Conservation (phyloP, 2,888 invertebrate genomes). For the Drosophila multiciliata region DNA sequence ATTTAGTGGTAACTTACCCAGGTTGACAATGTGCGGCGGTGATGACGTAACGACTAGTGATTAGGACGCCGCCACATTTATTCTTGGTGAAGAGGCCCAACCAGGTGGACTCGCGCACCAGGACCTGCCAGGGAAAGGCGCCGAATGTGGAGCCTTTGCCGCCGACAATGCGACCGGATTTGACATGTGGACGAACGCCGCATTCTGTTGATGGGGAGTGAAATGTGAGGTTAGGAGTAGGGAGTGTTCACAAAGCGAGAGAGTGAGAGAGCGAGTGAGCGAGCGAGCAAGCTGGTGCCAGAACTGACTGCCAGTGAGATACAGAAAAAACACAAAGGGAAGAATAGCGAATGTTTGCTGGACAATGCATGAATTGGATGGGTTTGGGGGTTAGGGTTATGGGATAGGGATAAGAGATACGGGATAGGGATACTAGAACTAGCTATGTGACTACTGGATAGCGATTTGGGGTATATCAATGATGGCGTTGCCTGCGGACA, state of each 20-base stretch:
- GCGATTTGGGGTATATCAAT: slow-evolving; percentile 44
- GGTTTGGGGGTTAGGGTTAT: slow-evolving; percentile 4
- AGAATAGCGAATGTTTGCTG: slow-evolving; percentile 26
- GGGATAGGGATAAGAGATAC: not conserved
- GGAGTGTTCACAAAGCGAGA: slow-evolving; percentile 82
- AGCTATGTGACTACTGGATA: slow-evolving; percentile 42
- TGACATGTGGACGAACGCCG: slow-evolving; percentile 92
- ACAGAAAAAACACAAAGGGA: slow-evolving; percentile 27
- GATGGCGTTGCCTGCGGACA: slow-evolving; percentile 61
- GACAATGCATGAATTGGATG: slow-evolving; percentile 25
- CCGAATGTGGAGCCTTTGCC: slow-evolving; percentile 95
- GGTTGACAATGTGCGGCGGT: slow-evolving; percentile 98
- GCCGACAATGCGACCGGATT: slow-evolving; percentile 93
- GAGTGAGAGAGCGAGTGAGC: slow-evolving; percentile 46
- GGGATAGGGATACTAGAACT: slow-evolving; percentile 44
- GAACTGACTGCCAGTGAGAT: slow-evolving; percentile 36
- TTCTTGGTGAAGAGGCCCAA: slow-evolving; percentile 96
- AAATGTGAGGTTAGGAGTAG: slow-evolving; percentile 85
- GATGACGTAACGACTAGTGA: slow-evolving; percentile 93
- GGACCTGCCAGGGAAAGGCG: slow-evolving; percentile 96
- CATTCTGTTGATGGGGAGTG: slow-evolving; percentile 89
- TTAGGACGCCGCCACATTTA: slow-evolving; percentile 97
- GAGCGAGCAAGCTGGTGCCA: slow-evolving; percentile 36
- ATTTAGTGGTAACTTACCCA: slow-evolving; percentile 87
- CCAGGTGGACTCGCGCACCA: slow-evolving; percentile 96